Evolutionary conservation across 2,888 invertebrate species (phyloP).

Genomic region (Lasioglossum morio): DNA sequence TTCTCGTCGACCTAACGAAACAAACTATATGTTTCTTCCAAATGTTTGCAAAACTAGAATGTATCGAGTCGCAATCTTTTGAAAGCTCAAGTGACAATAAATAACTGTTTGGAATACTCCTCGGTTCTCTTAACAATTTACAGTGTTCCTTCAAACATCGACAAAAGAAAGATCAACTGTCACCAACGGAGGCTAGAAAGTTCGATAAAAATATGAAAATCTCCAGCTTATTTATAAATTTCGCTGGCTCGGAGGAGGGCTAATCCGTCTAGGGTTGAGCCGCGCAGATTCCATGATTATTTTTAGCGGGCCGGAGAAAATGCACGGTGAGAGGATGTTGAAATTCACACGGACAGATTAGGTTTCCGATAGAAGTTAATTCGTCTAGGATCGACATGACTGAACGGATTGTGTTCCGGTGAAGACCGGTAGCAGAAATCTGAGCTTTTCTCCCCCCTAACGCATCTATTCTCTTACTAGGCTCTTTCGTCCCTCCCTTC

Average conservation of each 20-base stretch:
- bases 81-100: neutral
- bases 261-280: neutral
- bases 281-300: neutral
- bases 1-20: no score
- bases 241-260: neutral
- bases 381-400: conserved; percentile 29
- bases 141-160: no score
- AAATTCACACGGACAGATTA: conserved; percentile 5
- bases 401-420: conserved; percentile 56
- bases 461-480: conserved; percentile 42
- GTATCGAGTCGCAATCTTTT: neutral
- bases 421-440: conserved; percentile 73
- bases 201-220: neutral
- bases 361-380: conserved; percentile 8
- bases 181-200: no score
- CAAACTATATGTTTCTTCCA: no score
- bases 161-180: no score
- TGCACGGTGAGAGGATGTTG: neutral
- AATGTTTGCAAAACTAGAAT: no score
- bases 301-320: neutral
- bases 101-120: neutral
- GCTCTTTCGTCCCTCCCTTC: conserved; percentile 20
- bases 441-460: conserved; percentile 66
- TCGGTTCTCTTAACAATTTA: no score
- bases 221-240: neutral